A percentile compares a stretch with the other conserved stretches of the same genome.
Evolutionary conservation across 2,888 invertebrate species (phyloP).

Genomic region (Trichogramma dendrolimi): DNA sequence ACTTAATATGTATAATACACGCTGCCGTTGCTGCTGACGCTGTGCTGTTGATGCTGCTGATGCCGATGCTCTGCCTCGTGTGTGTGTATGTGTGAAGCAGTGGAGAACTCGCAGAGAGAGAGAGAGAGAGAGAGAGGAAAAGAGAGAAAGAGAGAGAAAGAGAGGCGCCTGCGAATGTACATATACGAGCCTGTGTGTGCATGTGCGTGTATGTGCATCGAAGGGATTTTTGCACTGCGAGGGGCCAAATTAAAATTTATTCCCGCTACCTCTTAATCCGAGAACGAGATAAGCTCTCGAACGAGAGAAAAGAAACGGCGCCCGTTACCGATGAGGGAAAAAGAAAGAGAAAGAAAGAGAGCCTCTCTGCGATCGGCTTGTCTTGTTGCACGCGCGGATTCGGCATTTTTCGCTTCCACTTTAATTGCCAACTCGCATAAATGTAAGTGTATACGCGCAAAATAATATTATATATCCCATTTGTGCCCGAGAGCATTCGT

Average conservation of each 20-base stretch:
- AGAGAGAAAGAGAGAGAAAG: slow-evolving; percentile 1
- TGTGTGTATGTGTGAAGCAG: slow-evolving; percentile 18
- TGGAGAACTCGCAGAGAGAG: not conserved
- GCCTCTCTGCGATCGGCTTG: slow-evolving; percentile 1
- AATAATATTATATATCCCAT: too few species aligned
- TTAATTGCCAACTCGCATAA: too few species aligned
- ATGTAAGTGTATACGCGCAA: too few species aligned
- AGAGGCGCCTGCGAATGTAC: too few species aligned
- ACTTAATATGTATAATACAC: too few species aligned
- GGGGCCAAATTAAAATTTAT: slow-evolving; percentile 35
- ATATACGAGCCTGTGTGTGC: not conserved
- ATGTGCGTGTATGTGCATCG: slow-evolving; percentile 3
- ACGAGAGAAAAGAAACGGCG: slow-evolving; percentile 19
- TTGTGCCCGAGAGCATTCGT: too few species aligned
- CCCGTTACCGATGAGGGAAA: slow-evolving; percentile 27
- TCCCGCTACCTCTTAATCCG: slow-evolving; percentile 35
- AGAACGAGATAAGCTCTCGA: slow-evolving; percentile 31
- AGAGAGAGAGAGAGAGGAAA: slow-evolving; percentile 1
- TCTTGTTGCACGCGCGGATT: not conserved
- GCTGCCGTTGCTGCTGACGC: slow-evolving; percentile 4
- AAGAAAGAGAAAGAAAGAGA: slow-evolving; percentile 3
- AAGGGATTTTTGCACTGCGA: slow-evolving; percentile 21
- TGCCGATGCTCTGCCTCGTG: slow-evolving; percentile 15
- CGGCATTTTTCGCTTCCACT: not conserved
- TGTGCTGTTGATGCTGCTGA: not conserved